Evolutionary conservation across 2,797 vertebrate species (phyloP).

Genomic region (Falco novaeseelandiae): DNA sequence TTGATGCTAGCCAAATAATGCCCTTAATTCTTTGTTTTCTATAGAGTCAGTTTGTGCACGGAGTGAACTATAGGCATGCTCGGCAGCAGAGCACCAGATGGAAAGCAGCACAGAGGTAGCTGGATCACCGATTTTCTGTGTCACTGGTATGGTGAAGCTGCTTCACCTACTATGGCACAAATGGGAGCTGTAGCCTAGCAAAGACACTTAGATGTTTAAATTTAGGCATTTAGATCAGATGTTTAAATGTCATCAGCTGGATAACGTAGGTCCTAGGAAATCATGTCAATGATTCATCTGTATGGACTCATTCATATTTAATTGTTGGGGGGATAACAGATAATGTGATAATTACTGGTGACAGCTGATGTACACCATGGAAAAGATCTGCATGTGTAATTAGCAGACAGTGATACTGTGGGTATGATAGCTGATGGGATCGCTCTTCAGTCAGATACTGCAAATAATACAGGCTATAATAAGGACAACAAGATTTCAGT

Average conservation of each 20-base stretch:
- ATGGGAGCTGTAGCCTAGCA: neutral
- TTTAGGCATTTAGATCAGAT: neutral
- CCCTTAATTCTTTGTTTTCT: neutral
- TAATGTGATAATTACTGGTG: neutral
- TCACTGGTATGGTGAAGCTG: neutral
- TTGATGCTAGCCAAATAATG: neutral
- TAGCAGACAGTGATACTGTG: neutral
- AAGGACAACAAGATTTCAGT: neutral
- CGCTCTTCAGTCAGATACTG: neutral
- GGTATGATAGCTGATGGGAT: neutral
- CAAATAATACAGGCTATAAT: neutral
- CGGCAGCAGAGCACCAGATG: too few relatives aligned
- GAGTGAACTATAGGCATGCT: neutral
- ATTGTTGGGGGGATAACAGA: neutral
- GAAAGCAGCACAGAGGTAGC: neutral
- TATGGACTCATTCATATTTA: neutral
- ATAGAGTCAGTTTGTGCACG: neutral
- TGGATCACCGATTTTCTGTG: neutral
- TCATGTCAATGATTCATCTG: neutral
- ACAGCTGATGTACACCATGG: neutral
- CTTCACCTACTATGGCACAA: neutral
- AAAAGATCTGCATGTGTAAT: neutral
- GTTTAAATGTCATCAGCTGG: neutral
- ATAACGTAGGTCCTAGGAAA: neutral
- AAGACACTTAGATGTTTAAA: neutral